Percentiles rank a stretch among this genome's conserved stretches.
Conservation (phyloP, 2,888 invertebrate species). For the Nomada lathburiana region DNA sequence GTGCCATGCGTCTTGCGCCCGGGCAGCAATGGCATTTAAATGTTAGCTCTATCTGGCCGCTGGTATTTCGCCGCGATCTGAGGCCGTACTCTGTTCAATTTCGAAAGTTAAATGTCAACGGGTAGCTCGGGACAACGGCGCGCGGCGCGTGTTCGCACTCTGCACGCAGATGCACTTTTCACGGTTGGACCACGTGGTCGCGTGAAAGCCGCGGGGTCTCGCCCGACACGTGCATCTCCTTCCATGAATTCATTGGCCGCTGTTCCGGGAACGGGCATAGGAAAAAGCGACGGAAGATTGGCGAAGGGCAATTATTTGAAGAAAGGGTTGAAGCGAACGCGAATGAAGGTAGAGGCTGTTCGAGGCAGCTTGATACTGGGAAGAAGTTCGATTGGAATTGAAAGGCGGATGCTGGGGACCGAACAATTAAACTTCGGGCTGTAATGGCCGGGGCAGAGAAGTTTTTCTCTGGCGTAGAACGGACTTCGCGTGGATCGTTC, state of each 20-base stretch:
- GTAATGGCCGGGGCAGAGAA: too few species aligned
- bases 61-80: conserved; percentile 79
- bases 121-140: conserved; percentile 52
- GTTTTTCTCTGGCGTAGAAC: too few species aligned
- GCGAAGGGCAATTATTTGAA: too few species aligned
- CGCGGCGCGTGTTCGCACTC: conserved; percentile 27
- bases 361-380: too few species aligned
- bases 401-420: too few species aligned
- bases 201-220: conserved; percentile 22
- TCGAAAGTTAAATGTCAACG: conserved; percentile 83
- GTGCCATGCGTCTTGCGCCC: conserved; percentile 57
- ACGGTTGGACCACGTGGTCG: conserved; percentile 26
- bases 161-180: conserved; percentile 54
- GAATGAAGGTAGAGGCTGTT: too few species aligned
- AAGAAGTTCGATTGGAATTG: too few species aligned
- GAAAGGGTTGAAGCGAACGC: too few species aligned
- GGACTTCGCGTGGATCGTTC: not conserved
- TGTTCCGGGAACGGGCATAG: too few species aligned
- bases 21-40: conserved; percentile 82
- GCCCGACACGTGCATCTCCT: not conserved
- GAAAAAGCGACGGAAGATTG: too few species aligned
- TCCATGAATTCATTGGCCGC: not conserved
- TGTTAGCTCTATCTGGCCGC: conserved; percentile 79
- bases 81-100: conserved; percentile 75
- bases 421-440: too few species aligned